phyloP scores from a whole-genome alignment of 2,888 invertebrate genomes.

The Troglohyphantes excavatus region DNA sequence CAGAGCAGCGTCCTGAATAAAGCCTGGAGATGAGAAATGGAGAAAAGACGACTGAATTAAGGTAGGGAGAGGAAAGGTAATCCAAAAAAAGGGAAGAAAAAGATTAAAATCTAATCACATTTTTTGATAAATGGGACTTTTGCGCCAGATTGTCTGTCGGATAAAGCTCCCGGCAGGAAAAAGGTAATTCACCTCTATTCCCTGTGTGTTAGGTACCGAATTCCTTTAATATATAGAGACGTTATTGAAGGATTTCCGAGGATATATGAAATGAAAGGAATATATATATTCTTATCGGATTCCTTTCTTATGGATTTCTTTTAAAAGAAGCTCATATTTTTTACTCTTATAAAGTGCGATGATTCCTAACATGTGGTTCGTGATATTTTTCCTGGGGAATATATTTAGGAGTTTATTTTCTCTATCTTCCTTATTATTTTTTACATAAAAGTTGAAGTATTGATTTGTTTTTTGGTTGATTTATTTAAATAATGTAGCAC shows the following conservation, averaged over 20 bases:
- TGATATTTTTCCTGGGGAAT: no score
- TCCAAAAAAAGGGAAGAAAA: not conserved
- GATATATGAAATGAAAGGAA: not conserved
- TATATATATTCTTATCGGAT: not conserved
- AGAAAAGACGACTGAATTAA: constrained; percentile 38
- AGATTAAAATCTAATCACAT: constrained; percentile 62
- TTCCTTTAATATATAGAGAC: constrained; percentile 15
- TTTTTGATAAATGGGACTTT: constrained; percentile 47
- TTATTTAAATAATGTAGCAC: no score
- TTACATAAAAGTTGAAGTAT: no score
- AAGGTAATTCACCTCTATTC: constrained; percentile 18
- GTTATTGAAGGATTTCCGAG: constrained; percentile 9
- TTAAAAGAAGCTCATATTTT: not conserved
- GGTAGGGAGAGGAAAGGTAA: not conserved
- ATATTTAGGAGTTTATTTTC: no score
- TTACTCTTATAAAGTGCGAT: not conserved
- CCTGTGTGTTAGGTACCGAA: not conserved
- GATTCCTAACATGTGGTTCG: not conserved
- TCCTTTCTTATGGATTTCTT: not conserved
- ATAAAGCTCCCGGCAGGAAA: not conserved
- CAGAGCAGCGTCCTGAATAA: not conserved
- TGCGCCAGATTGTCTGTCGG: constrained; percentile 28
- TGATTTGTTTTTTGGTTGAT: no score
- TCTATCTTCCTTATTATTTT: no score
- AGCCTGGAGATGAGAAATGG: constrained; percentile 19